Evolutionary conservation across 2,797 vertebrate species (phyloP).

Genomic region (Melopsittacus undulatus): DNA sequence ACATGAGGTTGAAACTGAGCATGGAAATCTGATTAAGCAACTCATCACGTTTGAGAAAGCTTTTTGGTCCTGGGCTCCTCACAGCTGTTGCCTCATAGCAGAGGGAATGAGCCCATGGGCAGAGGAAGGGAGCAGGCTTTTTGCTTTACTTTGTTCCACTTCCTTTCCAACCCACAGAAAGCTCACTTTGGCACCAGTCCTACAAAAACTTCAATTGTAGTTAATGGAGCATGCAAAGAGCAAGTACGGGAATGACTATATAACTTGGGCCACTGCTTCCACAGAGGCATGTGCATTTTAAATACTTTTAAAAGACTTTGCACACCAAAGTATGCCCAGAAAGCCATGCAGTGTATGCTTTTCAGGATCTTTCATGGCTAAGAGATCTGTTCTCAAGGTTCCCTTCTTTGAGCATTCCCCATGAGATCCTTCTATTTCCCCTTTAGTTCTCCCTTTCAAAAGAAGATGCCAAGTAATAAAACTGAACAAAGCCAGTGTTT

Average conservation of each 20-base stretch:
- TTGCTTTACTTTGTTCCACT: neutral
- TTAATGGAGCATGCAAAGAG: neutral
- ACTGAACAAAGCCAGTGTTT: constrained; percentile 1
- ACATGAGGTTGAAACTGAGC: neutral
- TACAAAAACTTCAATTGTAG: neutral
- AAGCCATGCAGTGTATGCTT: neutral
- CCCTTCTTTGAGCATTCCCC: neutral
- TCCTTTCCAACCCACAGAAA: constrained; percentile 22
- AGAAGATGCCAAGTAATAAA: constrained; percentile 25
- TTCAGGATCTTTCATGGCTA: neutral
- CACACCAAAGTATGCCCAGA: neutral
- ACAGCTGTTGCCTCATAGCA: neutral
- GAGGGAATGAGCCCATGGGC: neutral
- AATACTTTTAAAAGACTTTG: neutral
- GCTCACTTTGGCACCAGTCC: constrained; percentile 20
- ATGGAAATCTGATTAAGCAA: neutral
- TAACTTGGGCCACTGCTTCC: neutral
- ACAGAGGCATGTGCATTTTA: neutral
- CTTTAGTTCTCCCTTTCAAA: neutral
- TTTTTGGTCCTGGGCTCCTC: neutral
- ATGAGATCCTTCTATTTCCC: neutral
- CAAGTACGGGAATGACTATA: neutral
- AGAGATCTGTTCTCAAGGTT: neutral
- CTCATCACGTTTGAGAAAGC: neutral
- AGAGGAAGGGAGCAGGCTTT: neutral